Base-by-base conservation (phyloP, 2,113 vertebrate genomes). In the Poecile atricapillus region DNA sequence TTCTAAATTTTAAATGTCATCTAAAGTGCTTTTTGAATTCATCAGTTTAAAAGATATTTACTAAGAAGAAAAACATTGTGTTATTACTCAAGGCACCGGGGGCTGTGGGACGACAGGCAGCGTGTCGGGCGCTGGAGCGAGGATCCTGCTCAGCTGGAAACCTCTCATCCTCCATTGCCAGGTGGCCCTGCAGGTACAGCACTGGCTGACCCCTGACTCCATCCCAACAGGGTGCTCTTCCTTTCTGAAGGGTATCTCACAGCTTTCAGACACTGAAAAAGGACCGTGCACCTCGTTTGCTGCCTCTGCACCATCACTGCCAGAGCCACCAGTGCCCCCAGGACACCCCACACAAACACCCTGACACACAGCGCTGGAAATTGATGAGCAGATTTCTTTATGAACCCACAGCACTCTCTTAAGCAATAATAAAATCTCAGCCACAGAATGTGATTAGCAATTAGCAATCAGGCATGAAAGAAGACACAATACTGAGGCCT, bases 1-100 rank as follows among this genome's bases (percentile, higher is more conserved):
- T 63, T 85, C 71, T 93, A 91, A 94, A 91, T 91, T 95, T 77
- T 93, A 96, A 90, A 95, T 88, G 95, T 90, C 91, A 82, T 74
- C 78, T 64, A 46, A 91, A 94, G 88, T 90, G 82, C 52, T 70
- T 91, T 96, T 83, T 84, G 60, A 94, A 95, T 90, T 96, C 71
- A 95, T 91, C 64, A 85, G 64, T 49, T 97, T 68, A 88, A 92
- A 91, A 90, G 91, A 64, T 91, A 94, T 80, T 95, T 95, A 93
- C 92, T 83, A 67, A 93, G 89, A 59, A 96, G 81, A 55, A 88
- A 93, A 93, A 62, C 39, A 60, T 5, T 75, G 50, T 82, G 87
- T 73, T 86, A 58, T 86, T 74, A 10, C 55, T 81, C 63, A 47
- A 46, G 71, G 85, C 49, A 31, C 30, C 1, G 33, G 43, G 69